Evolutionary conservation across 2,113 vertebrate genomes (phyloP), one percentile per base, ranked within the genome.

Genomic region (Oophaga pumilio): DNA sequence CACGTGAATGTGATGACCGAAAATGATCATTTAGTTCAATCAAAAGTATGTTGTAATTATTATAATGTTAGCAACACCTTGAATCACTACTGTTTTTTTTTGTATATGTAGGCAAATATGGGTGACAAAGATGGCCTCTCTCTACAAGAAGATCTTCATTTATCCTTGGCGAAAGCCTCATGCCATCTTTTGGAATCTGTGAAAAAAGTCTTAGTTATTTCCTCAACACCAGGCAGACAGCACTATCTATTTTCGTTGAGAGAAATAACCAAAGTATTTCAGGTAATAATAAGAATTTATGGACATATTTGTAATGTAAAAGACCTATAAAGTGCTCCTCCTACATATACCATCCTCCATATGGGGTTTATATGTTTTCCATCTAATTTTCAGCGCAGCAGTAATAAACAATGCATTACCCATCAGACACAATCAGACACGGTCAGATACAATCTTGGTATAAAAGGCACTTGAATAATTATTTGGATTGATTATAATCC

Each of bases 251-350:
- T 89, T 13, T 89, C 85, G 28, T 56, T 89, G 20, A 77, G 80
- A 84, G 89, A 89, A n/a, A 89, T 89, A 24, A 83, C n/a, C 53
- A 87, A 62, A 79, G 71, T 78, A 50, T 89, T 84, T 33, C 85
- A 89, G 85, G 89, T 89, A 76, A 59, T 52, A 8, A 20, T 66
- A n/a, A 20, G 68, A 66, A n/a, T 28, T 12, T 33, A 33, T 71
- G 26, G 26, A 71, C 68, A 28, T 17, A 33, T 71, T 17, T 43
- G 26, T 18, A 18, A 73, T 43, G 28, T 43, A 73, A n/a, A 66
- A 43, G 8, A 71, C 17, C 1, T 71, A 33, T 1, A 28, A 33
- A 33, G 68, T 14, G 24, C 33, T 68, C n/a, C 5, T 43, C 33
- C 33, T 43, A 43, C 33, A 4, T 43, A 43, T 43, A 43, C 33